Evolutionary conservation across 2,797 vertebrate genomes (phyloP), one percentile per base, ranked within the genome.

Genomic region (Coilia nasus): DNA sequence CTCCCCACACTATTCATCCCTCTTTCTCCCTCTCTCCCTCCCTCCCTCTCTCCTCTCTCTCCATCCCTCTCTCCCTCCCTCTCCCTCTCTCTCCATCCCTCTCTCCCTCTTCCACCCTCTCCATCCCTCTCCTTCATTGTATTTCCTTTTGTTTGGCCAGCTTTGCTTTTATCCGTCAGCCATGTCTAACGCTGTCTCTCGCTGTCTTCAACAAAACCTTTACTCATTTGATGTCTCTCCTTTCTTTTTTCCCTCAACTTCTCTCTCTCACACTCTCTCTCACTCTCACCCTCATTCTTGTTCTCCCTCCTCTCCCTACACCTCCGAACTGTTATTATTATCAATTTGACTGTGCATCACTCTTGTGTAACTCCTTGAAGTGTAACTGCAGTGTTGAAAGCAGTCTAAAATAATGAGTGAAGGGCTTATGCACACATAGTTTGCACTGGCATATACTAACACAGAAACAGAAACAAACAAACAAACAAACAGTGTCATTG

Each of bases 231-330:
- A 71, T 31, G 28, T 35, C 64, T 71, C 14, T 23, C 64, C 2
- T 3, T 31, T 71, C 17, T 57, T 44, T 28, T 14, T 87, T 86
- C 56, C 87, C 81, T 85, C 46, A 5, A 41, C 35, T 41, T 87
- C 86, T 88, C 88, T 87, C 83, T 85, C 86, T 25, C 64, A 15
- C 23, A 25, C 62, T 23, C 59, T 62, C 21, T 12, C 23, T 28
- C 62, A 28, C 62, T 67, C 62, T 28, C 25, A 12, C 67, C 2
- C 1, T 67, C 23, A 1, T 2, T 35, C 64, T 35, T 15, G 28
- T 2, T 35, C 14, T 71, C 28, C 21, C 35, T 75, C 31, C 31
- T 78, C 35, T 78, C 71, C 11, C n/a, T 25, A 10, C 7, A 1
- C 23, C 71, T 78, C 71, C 14, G 1, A 44, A 21, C 41, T 17